A percentile compares a stretch with the other conserved stretches of the same genome.
Evolutionary conservation across 2,797 vertebrate species (phyloP).

Genomic region (Thunnus albacares): DNA sequence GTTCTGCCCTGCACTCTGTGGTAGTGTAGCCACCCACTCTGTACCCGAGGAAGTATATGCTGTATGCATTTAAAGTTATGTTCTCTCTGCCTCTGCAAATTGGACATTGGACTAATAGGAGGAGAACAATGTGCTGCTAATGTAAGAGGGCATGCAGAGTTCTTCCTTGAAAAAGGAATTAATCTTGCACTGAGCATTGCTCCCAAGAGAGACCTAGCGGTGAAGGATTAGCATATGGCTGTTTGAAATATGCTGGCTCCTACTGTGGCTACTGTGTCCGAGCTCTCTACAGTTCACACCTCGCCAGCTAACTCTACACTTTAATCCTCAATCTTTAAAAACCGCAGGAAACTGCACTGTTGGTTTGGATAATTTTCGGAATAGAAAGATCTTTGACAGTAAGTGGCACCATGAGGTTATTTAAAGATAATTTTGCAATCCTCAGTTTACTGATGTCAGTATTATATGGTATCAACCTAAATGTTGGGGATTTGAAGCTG

Average conservation of each 20-base stretch:
- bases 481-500: constrained; percentile 17
- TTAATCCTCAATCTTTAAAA: background rate
- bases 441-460: background rate
- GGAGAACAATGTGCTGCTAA: constrained; percentile 59
- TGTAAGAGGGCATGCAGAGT: constrained; percentile 60
- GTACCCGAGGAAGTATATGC: constrained; percentile 33
- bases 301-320: constrained; percentile 1
- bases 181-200: constrained; percentile 70
- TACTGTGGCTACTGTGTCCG: constrained; percentile 23
- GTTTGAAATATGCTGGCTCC: constrained; percentile 43
- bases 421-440: background rate
- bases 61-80: constrained; percentile 57
- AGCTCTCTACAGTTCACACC: background rate
- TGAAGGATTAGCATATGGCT: constrained; percentile 61
- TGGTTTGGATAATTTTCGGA: background rate
- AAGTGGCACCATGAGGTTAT: background rate
- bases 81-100: constrained; percentile 62
- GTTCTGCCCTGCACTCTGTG: constrained; percentile 52
- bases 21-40: constrained; percentile 17
- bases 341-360: background rate
- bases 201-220: constrained; percentile 49
- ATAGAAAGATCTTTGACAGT: background rate
- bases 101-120: constrained; percentile 76
- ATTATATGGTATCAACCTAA: constrained; percentile 7
- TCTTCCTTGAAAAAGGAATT: constrained; percentile 70